Conservation (phyloP, 2,888 invertebrate species). For the Sthenelais limicola region DNA sequence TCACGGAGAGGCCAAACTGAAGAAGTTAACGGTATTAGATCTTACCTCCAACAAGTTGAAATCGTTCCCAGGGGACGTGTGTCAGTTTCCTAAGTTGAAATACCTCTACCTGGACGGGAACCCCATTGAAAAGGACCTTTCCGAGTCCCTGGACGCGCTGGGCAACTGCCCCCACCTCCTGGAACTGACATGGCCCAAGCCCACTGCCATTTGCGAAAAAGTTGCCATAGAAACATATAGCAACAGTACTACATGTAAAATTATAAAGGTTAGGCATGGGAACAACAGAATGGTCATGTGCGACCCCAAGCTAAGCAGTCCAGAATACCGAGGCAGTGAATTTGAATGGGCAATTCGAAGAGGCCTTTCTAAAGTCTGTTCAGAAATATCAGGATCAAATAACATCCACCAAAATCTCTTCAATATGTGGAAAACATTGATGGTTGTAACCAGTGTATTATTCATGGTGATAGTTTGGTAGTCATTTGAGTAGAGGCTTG, state of each 20-base stretch:
- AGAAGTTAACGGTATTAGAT: constrained; percentile 1
- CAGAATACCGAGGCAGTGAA: neutral
- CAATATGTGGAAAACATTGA: too few species aligned
- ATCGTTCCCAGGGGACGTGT: constrained; percentile 4
- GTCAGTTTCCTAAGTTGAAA: neutral
- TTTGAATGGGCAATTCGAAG: constrained; percentile 3
- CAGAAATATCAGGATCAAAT: constrained; percentile 5
- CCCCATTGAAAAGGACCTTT: constrained; percentile 1
- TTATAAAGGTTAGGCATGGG: neutral
- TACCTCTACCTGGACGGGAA: constrained; percentile 29
- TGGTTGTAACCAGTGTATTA: too few species aligned
- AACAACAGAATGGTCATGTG: constrained; percentile 7
- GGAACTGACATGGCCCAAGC: constrained; percentile 15
- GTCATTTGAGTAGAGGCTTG: too few species aligned
- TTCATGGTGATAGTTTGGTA: too few species aligned
- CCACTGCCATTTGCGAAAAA: neutral
- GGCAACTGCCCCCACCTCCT: constrained; percentile 10
- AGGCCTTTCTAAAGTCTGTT: constrained; percentile 15
- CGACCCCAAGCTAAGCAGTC: neutral
- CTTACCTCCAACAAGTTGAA: constrained; percentile 13
- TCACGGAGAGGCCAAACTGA: neutral
- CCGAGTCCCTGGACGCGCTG: constrained; percentile 14
- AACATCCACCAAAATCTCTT: too few species aligned
- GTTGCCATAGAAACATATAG: neutral
- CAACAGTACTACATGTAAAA: constrained; percentile 10